A percentile compares a stretch with the other conserved stretches of the same genome.
Evolutionary conservation across 2,113 vertebrate species (phyloP).

Genomic region (Peromyscus leucopus): DNA sequence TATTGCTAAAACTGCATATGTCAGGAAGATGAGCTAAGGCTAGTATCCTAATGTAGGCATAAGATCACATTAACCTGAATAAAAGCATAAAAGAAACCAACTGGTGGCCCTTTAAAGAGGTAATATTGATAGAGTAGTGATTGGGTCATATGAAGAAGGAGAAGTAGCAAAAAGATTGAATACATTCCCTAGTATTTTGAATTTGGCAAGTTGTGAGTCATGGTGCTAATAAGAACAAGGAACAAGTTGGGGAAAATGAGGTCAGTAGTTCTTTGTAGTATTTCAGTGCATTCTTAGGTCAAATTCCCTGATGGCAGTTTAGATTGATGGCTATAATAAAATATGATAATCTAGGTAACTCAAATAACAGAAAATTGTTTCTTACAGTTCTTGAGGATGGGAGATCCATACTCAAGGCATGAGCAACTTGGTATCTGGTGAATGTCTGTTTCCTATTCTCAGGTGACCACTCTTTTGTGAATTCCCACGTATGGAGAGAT

Average conservation of each 20-base stretch:
- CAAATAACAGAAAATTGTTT: neutral
- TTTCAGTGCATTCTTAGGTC: neutral
- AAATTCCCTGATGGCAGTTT: neutral
- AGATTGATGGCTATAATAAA: neutral
- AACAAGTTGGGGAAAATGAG: neutral
- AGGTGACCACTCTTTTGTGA: neutral
- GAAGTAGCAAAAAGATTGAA: neutral
- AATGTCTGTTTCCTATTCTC: rapidly evolving
- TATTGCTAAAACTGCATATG: neutral
- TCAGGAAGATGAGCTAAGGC: neutral
- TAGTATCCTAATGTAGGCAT: neutral
- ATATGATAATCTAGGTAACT: neutral
- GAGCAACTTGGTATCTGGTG: neutral
- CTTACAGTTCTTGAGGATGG: neutral
- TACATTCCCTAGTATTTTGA: neutral
- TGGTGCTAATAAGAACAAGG: neutral
- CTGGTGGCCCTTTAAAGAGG: neutral
- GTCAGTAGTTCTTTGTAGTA: neutral
- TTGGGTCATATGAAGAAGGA: neutral
- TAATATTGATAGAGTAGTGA: neutral
- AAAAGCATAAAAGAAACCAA: neutral
- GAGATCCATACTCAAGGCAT: neutral
- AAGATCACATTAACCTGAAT: neutral
- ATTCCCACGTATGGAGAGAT: neutral
- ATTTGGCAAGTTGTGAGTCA: neutral